phyloP scores from a whole-genome alignment of 2,888 invertebrate genomes.

The Enchytraeus crypticus region DNA sequence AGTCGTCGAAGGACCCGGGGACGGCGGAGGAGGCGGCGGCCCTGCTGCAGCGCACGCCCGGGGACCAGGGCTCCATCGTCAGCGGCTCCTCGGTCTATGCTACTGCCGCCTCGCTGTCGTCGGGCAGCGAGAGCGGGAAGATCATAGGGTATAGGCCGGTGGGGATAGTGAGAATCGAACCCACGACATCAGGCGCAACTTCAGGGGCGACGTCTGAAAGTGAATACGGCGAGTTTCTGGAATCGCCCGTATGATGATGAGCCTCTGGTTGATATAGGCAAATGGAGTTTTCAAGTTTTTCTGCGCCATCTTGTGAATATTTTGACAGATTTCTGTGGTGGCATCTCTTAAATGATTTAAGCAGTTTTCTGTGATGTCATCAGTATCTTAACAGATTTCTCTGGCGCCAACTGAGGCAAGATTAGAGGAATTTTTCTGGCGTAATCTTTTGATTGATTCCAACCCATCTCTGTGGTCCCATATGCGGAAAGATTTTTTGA shows the following conservation, averaged over 20 bases:
- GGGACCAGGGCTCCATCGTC: conserved; percentile 24
- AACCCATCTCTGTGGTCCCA: too few species aligned
- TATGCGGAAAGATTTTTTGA: too few species aligned
- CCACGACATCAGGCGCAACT: not conserved
- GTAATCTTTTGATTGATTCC: too few species aligned
- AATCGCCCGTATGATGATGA: conserved; percentile 13
- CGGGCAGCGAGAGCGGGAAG: conserved; percentile 8
- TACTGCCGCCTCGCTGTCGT: conserved; percentile 23
- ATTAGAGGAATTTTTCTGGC: too few species aligned
- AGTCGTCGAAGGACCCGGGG: conserved; percentile 6
- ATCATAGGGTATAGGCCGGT: not conserved
- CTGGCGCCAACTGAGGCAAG: too few species aligned
- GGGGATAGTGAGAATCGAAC: not conserved
- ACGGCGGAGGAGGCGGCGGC: conserved; percentile 5
- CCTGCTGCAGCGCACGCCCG: conserved; percentile 12
- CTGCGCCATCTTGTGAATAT: too few species aligned
- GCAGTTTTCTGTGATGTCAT: too few species aligned
- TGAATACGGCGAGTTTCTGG: conserved; percentile 11
- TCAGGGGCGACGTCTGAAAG: too few species aligned
- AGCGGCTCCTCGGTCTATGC: conserved; percentile 25
- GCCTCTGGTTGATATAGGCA: not conserved
- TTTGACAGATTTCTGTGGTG: too few species aligned
- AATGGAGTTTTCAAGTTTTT: not conserved
- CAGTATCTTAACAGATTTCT: too few species aligned
- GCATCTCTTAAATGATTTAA: too few species aligned